A percentile compares a stretch with the other conserved stretches of the same genome.
Conservation (phyloP, 2,888 invertebrate genomes). For the Euproctis similis region DNA sequence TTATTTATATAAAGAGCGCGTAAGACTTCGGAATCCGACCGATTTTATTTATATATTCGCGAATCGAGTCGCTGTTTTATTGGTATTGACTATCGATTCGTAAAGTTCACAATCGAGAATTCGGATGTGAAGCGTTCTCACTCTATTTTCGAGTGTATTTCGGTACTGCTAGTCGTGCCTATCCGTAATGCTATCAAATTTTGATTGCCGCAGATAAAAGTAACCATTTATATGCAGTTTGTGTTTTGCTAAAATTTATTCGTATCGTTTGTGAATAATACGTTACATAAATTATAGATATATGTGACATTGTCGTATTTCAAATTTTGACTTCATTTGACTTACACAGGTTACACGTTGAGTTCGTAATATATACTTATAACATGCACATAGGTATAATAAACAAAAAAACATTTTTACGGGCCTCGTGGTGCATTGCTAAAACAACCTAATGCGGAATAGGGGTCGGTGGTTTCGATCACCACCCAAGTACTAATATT, state of each 20-base stretch:
- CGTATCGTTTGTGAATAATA: conserved; percentile 23
- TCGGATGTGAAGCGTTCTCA: conserved; percentile 64
- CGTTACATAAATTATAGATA: conserved; percentile 21
- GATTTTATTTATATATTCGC: conserved; percentile 74
- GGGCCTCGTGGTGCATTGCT: too few species aligned
- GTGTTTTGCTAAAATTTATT: conserved; percentile 31
- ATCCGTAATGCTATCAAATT: conserved; percentile 62
- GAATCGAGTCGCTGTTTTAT: conserved; percentile 72
- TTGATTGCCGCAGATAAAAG: conserved; percentile 52
- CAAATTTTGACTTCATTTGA: conserved; percentile 23
- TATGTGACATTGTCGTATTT: conserved; percentile 19
- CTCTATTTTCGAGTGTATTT: conserved; percentile 58
- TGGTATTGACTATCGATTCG: conserved; percentile 70
- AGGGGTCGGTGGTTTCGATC: too few species aligned
- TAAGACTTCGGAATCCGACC: conserved; percentile 67
- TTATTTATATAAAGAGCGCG: conserved; percentile 63
- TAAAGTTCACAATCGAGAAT: conserved; percentile 52
- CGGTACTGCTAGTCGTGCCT: conserved; percentile 54
- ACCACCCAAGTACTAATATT: too few species aligned
- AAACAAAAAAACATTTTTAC: too few species aligned
- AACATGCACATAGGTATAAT: too few species aligned
- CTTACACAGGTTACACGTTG: conserved; percentile 18
- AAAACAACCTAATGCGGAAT: too few species aligned
- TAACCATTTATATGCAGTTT: conserved; percentile 49
- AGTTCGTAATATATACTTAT: too few species aligned